Percentiles rank a stretch among this genome's conserved stretches.
Conservation (phyloP, 1,140 invertebrate species). For the Heliothis subflexa region DNA sequence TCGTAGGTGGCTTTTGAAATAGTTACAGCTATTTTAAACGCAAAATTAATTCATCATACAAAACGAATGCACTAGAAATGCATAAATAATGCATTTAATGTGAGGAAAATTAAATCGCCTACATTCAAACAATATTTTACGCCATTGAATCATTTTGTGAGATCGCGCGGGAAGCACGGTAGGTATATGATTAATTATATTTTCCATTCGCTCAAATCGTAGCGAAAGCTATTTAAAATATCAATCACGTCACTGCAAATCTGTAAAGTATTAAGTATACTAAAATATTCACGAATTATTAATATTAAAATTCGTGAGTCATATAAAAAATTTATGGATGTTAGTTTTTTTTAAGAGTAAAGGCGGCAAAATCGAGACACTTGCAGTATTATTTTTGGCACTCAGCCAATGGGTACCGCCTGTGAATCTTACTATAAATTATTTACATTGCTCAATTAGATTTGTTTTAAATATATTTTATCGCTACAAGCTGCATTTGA, state of each 20-base stretch:
- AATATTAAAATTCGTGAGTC: slow-evolving; percentile 6
- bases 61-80: no score
- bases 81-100: not conserved
- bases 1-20: no score
- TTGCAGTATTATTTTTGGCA: not conserved
- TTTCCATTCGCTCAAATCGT: not conserved
- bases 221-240: not conserved
- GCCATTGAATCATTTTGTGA: no score
- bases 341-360: not conserved
- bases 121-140: not conserved
- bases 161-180: not conserved
- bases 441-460: slow-evolving; percentile 35
- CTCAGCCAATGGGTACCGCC: slow-evolving; percentile 13
- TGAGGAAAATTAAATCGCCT: not conserved
- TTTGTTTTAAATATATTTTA: slow-evolving; percentile 34
- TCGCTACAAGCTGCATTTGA: slow-evolving; percentile 26
- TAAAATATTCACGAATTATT: not conserved
- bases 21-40: no score
- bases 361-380: slow-evolving; percentile 21
- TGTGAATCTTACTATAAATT: slow-evolving; percentile 28
- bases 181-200: not conserved
- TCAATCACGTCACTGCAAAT: not conserved
- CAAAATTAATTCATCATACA: no score
- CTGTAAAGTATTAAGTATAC: not conserved
- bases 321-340: slow-evolving; percentile 2